Evolutionary conservation across 2,797 vertebrate genomes (phyloP).

Genomic region (Rachycentron canadum): DNA sequence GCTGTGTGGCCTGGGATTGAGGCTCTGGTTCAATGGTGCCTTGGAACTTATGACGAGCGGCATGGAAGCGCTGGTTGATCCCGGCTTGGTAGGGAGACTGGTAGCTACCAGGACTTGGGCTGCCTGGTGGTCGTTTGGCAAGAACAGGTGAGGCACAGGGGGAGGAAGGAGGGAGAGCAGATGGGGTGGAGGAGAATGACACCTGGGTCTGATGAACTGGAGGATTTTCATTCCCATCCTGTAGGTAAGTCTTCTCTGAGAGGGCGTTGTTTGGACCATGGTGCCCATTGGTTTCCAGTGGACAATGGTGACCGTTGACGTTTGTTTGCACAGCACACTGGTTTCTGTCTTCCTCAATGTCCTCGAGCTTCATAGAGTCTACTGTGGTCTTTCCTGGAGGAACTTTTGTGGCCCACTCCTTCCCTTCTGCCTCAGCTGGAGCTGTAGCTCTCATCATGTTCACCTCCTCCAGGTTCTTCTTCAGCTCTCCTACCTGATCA

Average conservation of each 20-base stretch:
- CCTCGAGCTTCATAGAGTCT: conserved; percentile 75
- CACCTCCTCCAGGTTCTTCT: conserved; percentile 85
- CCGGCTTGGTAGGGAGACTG: conserved; percentile 96
- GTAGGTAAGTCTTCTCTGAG: conserved; percentile 49
- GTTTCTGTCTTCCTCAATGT: conserved; percentile 56
- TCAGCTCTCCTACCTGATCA: conserved; percentile 88
- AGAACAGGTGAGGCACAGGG: conserved; percentile 90
- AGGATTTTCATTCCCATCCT: conserved; percentile 58
- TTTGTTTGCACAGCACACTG: conserved; percentile 34
- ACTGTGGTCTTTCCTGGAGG: conserved; percentile 27
- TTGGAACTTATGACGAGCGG: conserved; percentile 96
- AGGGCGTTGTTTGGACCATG: conserved; percentile 34
- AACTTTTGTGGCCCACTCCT: conserved; percentile 59
- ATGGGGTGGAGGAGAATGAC: conserved; percentile 80
- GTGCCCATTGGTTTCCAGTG: conserved; percentile 63
- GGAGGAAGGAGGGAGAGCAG: conserved; percentile 85
- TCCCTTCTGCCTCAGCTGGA: conserved; percentile 37
- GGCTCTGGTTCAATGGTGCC: conserved; percentile 89
- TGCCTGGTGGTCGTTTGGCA: conserved; percentile 79
- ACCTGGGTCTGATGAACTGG: conserved; percentile 65
- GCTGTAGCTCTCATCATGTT: conserved; percentile 41
- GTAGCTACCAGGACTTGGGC: conserved; percentile 82
- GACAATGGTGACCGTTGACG: conserved; percentile 64
- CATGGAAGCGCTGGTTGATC: conserved; percentile 96
- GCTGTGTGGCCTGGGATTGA: conserved; percentile 81